Evolutionary conservation across 2,797 vertebrate genomes (phyloP), one percentile per base, ranked within the genome.

Genomic region (Steatocranus sp.): DNA sequence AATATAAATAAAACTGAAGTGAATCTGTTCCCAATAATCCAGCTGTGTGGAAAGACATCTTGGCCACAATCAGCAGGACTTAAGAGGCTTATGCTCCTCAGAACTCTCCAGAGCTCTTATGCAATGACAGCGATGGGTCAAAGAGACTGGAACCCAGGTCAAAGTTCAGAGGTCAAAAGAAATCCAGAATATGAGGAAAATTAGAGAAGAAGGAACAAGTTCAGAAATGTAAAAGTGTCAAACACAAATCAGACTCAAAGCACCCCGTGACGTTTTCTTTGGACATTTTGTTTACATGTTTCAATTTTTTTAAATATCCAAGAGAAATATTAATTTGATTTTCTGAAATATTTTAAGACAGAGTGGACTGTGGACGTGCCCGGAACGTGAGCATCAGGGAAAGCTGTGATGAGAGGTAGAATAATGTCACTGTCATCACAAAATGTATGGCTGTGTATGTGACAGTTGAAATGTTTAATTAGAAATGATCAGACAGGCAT

Each of bases 1-100:
- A 11, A 50, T 49, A 0, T 0, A 50, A 20, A 50, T 50, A 50
- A 50, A 4, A 50, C n/a, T 50, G n/a, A 50, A 49, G 18, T n/a
- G 18, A 49, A 49, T 49, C 36, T 68, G 79, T 18, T 81, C 54
- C 51, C 50, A 63, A 75, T 78, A 82, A 87, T 83, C 85, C 77
- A 15, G 25, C 41, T 32, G 78, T 38, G 81, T 36, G 36, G 78
- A 83, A 85, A 75, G 56, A 27, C 76, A 79, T 82, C 83, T 25
- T 54, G 50, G 30, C 58, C 79, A 50, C 48, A 83, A 23, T 83
- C 76, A 74, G 30, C 80, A 78, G 68, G 18, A 14, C 58, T 85
- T 81, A 78, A 86, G 88, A 89, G 80, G 80, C 63, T 90, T 90
- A 78, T 14, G 25, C 32, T 80, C 3, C 20, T 70, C 49, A 2